Conservation (phyloP, 2,888 invertebrate genomes). For the Sinopyrophorus schimmeli region DNA sequence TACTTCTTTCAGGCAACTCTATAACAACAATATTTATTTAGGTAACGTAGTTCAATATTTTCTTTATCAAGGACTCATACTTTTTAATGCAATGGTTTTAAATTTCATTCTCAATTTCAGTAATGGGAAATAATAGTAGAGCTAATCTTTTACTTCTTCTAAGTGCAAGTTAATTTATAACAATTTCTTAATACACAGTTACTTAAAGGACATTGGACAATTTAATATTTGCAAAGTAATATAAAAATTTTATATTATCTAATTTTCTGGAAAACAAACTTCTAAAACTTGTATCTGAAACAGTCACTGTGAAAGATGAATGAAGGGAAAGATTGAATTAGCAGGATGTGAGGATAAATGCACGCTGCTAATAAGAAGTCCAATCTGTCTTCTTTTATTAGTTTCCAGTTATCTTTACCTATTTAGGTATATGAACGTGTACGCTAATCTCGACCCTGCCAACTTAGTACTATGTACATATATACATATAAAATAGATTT, state of each 20-base stretch:
- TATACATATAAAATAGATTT: too few relatives aligned
- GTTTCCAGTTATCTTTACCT: constrained; percentile 33
- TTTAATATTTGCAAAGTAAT: constrained; percentile 7
- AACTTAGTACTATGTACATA: constrained; percentile 18
- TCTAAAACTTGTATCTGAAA: constrained; percentile 33
- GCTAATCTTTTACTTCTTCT: constrained; percentile 22
- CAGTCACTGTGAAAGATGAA: constrained; percentile 48
- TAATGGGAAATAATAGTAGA: constrained; percentile 34
- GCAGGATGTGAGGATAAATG: constrained; percentile 45
- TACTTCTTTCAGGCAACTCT: too few relatives aligned
- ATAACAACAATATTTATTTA: constrained; percentile 31
- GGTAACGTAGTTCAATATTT: constrained; percentile 28
- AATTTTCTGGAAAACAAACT: constrained; percentile 22
- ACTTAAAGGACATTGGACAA: background rate
- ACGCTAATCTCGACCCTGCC: constrained; percentile 14
- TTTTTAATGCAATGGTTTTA: constrained; percentile 40
- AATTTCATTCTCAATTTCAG: constrained; percentile 43
- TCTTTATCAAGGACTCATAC: constrained; percentile 37
- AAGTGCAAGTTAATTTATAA: too few relatives aligned
- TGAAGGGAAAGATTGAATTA: constrained; percentile 45
- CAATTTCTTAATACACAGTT: constrained; percentile 5
- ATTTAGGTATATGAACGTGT: too few relatives aligned
- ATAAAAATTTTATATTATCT: constrained; percentile 21
- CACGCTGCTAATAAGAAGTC: constrained; percentile 47
- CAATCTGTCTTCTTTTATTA: constrained; percentile 53